Base-by-base conservation (phyloP, 2,113 vertebrate genomes). In the Bujurquina vittata region DNA sequence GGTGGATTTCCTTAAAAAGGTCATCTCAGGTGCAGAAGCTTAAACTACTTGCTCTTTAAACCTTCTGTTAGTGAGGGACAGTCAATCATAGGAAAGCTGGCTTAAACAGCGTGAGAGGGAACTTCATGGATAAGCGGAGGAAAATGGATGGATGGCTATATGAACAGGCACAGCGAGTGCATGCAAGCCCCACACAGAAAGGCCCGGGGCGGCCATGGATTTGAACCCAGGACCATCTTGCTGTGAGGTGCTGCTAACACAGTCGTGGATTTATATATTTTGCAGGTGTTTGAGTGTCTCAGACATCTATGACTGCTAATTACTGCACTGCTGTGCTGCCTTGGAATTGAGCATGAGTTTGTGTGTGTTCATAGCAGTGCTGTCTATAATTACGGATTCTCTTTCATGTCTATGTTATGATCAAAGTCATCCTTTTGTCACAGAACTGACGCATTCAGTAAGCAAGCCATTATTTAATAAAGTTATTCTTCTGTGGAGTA, bases 201-300 rank as follows among this genome's bases (percentile, higher is more conserved):
- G 61, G 0, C n/a, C 1, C 0, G 40, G 40, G 35, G 0, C 22
- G 33, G 33, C 60, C n/a, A 10, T 37, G 60, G 31, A 37, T 62
- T 37, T n/a, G 60, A 62, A 2, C 3, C 61, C 20, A 4, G 61
- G n/a, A 63, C 35, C 62, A 17, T 43, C 62, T 40, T 14, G 1
- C 61, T 65, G 61, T 0, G 61, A 65, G 35, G 35, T 65, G 61
- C 17, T 18, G 37, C 62, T 46, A 67, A 33, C 4, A 5, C 33
- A 5, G 33, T 33, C 33, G 6, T 33, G 33, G 33, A 7, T 33
- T 33, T 33, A 33, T 1, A 7, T 33, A 33, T 33, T 7, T 4
- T 33, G 31, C 1, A 33, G 31, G 31, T 33, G 4, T 33, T 33
- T 33, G 4, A 33, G 4, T 1, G 7, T 33, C 31, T 33, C 31